A percentile compares a stretch with the other conserved stretches of the same genome.
Evolutionary conservation across 2,888 invertebrate genomes (phyloP).

Genomic region (Sarcophaga subvicina): DNA sequence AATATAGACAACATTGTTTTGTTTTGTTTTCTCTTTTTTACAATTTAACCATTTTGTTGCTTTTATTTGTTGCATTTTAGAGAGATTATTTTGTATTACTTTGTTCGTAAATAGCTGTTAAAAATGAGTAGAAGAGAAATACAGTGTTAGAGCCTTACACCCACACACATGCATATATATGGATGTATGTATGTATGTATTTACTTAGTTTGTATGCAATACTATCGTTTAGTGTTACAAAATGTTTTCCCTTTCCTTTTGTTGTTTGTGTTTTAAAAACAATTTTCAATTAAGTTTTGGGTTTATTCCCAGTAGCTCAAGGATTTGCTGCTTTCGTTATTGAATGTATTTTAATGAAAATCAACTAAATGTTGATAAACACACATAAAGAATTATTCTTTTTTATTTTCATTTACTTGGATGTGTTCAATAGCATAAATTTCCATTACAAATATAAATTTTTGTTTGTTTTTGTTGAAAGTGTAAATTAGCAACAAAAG

Average conservation of each 20-base stretch:
- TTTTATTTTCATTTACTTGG: not conserved
- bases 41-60: conserved; percentile 15
- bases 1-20: too few relatives aligned
- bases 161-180: too few relatives aligned
- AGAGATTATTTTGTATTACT: not conserved
- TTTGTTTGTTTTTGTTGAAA: not conserved
- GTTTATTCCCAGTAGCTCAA: conserved; percentile 57
- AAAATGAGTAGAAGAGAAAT: not conserved
- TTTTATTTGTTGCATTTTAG: not conserved
- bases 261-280: conserved; percentile 29
- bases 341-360: conserved; percentile 20
- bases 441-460: not conserved
- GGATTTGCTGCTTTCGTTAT: conserved; percentile 34
- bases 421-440: not conserved
- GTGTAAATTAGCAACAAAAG: not conserved
- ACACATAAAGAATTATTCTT: not conserved
- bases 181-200: too few relatives aligned
- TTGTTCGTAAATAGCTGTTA: not conserved
- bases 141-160: not conserved
- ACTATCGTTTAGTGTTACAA: conserved; percentile 1
- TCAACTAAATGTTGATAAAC: conserved; percentile 12
- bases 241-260: conserved; percentile 9
- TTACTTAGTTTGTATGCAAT: conserved; percentile 1
- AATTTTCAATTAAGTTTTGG: conserved; percentile 64
- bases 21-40: too few relatives aligned